Conservation (phyloP, 2,113 vertebrate genomes). For the Gnathonemus echidnorhynchus region DNA sequence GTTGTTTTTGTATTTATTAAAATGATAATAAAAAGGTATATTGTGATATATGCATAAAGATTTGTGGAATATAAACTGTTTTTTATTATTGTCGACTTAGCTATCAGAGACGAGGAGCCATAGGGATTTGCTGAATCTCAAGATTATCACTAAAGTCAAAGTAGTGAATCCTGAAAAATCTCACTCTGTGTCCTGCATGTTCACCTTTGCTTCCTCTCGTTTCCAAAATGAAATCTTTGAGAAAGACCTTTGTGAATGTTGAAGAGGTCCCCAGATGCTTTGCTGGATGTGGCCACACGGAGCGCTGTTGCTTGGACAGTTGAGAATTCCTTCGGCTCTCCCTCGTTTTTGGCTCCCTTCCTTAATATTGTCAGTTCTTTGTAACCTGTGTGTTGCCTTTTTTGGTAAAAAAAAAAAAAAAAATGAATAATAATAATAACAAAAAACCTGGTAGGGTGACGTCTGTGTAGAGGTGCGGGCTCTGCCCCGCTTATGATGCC, state of each 20-base stretch:
- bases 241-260: constrained; percentile 39
- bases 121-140: constrained; percentile 39
- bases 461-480: constrained; percentile 51
- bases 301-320: constrained; percentile 48
- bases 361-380: constrained; percentile 62
- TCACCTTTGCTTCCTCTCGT: constrained; percentile 50
- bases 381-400: constrained; percentile 65
- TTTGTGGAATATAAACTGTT: constrained; percentile 56
- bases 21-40: constrained; percentile 71
- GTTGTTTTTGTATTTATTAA: constrained; percentile 76
- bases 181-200: constrained; percentile 57
- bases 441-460: constrained; percentile 50
- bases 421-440: constrained; percentile 38
- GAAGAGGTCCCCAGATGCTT: constrained; percentile 33
- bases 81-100: constrained; percentile 43
- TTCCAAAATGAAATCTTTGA: constrained; percentile 35
- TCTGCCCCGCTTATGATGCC: constrained; percentile 28
- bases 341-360: constrained; percentile 44
- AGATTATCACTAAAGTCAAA: constrained; percentile 28
- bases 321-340: constrained; percentile 47
- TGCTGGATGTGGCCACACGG: constrained; percentile 45
- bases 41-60: constrained; percentile 73
- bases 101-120: constrained; percentile 46
- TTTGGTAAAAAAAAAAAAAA: constrained; percentile 59
- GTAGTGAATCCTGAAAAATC: constrained; percentile 31